Evolutionary conservation across 92 coral and sea anemone genomes (phyloP).

Genomic region (Blastomussa wellsi): DNA sequence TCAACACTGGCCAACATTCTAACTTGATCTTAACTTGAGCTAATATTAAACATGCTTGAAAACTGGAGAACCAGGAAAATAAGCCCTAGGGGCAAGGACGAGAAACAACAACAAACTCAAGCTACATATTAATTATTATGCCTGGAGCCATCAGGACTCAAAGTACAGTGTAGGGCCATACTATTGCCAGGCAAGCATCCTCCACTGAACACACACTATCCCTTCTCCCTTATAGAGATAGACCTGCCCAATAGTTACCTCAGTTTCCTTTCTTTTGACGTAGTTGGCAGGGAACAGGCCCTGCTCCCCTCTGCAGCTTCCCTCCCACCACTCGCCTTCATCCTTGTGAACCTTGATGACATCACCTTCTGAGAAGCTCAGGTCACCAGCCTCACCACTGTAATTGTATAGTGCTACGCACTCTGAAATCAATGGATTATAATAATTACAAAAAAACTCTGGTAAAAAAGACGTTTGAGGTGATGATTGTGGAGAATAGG

Average conservation of each 20-base stretch:
- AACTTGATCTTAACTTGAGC: too few relatives aligned
- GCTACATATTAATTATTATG: too few relatives aligned
- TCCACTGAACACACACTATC: too few relatives aligned
- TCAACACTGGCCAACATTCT: too few relatives aligned
- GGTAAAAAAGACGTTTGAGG: background rate
- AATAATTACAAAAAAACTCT: background rate
- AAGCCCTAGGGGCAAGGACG: too few relatives aligned
- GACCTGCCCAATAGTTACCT: slow-evolving; percentile 52
- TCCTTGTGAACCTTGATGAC: slow-evolving; percentile 73
- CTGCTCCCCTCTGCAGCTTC: slow-evolving; percentile 65
- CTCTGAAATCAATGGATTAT: slow-evolving; percentile 48
- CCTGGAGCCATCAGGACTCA: too few relatives aligned
- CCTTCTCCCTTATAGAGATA: too few relatives aligned
- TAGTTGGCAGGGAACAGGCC: slow-evolving; percentile 98
- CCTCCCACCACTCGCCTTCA: slow-evolving; percentile 99
- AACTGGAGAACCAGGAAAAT: too few relatives aligned
- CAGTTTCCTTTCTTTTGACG: slow-evolving; percentile 85
- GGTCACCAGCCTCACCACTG: slow-evolving; percentile 86
- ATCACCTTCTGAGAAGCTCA: slow-evolving; percentile 87
- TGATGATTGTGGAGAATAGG: background rate
- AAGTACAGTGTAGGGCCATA: too few relatives aligned
- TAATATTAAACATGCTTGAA: too few relatives aligned
- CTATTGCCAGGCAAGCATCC: too few relatives aligned
- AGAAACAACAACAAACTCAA: too few relatives aligned
- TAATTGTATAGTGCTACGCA: slow-evolving; percentile 90